Evolutionary conservation across 2,113 vertebrate genomes (phyloP).

Genomic region (Ginglymostoma cirratum): DNA sequence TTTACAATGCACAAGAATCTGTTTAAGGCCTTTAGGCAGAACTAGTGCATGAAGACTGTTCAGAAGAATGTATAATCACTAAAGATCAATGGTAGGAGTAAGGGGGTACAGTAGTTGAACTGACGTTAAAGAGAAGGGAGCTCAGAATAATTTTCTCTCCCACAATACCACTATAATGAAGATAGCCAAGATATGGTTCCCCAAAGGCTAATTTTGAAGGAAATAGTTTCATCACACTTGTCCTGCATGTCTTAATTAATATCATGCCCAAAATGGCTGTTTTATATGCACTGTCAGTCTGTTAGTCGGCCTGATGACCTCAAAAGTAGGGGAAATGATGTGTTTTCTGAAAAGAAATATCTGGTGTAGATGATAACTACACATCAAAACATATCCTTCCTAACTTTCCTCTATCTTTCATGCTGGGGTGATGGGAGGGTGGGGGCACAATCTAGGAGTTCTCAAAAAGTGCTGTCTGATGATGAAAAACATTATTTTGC

Average conservation of each 20-base stretch:
- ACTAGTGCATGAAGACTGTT: background rate
- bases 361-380: background rate
- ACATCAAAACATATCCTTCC: background rate
- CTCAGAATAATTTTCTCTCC: background rate
- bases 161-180: background rate
- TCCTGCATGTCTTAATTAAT: too few species aligned
- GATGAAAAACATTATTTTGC: background rate
- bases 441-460: background rate
- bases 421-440: too few species aligned
- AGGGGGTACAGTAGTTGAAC: background rate
- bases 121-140: background rate
- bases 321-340: background rate
- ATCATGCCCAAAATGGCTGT: background rate
- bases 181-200: background rate
- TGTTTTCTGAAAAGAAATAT: background rate
- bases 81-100: background rate
- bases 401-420: background rate
- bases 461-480: background rate
- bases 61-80: background rate
- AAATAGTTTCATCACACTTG: background rate
- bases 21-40: background rate
- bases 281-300: background rate
- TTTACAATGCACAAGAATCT: background rate
- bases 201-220: background rate
- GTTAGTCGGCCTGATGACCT: background rate